phyloP scores from a whole-genome alignment of 2,113 vertebrate species.

The Tragelaphus imberbis region DNA sequence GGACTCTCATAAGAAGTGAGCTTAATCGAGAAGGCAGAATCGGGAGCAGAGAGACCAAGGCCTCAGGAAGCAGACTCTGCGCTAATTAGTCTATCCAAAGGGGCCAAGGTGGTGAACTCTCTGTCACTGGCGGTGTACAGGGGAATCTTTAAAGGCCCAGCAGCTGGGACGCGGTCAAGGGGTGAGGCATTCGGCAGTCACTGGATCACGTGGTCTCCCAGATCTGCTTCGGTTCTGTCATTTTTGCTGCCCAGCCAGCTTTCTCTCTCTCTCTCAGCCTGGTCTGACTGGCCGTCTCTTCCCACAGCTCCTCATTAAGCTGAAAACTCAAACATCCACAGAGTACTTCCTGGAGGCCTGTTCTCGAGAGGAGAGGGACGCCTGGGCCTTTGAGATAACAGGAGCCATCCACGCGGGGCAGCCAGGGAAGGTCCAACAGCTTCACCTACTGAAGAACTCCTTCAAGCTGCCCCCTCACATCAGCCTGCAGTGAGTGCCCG shows the following conservation, averaged over 20 bases:
- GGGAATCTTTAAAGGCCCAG: background rate
- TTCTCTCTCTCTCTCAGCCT: background rate
- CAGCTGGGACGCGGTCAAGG: fast-evolving
- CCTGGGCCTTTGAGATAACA: slow-evolving; percentile 90
- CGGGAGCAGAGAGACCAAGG: background rate
- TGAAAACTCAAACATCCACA: slow-evolving; percentile 85
- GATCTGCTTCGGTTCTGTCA: background rate
- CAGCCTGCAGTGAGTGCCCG: slow-evolving; percentile 86
- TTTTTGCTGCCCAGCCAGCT: background rate
- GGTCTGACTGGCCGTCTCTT: slow-evolving; percentile 7
- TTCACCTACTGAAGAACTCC: slow-evolving; percentile 74
- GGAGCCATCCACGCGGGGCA: slow-evolving; percentile 83
- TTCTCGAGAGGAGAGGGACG: slow-evolving; percentile 91
- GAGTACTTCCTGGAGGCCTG: slow-evolving; percentile 93
- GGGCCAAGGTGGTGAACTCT: background rate
- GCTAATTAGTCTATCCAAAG: background rate
- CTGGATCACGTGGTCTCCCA: background rate
- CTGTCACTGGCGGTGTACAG: background rate
- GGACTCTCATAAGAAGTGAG: background rate
- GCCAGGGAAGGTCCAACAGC: slow-evolving; percentile 69
- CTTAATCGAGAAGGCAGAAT: background rate
- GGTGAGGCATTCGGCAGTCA: no score
- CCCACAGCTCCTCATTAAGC: slow-evolving; percentile 88
- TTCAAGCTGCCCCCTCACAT: slow-evolving; percentile 84
- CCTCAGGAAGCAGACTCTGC: background rate